Percentiles rank a stretch among this genome's conserved stretches.
These are phyloP conservation scores for Fragum sueziense DNA, from an alignment of 2,888 invertebrate genomes.

Conservation along the genomic window DNA sequence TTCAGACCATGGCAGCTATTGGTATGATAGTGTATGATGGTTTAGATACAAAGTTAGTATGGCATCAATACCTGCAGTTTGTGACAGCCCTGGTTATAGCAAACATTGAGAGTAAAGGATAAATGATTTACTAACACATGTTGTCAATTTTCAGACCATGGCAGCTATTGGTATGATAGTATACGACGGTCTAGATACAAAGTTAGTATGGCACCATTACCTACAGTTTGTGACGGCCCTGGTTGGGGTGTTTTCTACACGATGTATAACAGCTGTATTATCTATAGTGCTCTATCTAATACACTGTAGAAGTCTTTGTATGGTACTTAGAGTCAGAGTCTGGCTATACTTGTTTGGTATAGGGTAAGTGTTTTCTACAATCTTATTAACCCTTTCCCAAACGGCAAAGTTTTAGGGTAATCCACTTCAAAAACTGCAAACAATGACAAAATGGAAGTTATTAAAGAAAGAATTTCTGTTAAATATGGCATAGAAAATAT, in stretches of 20 bases:
- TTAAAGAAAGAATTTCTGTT: no score
- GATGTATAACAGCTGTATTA: conserved; percentile 93
- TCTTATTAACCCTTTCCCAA: no score
- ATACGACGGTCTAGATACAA: conserved; percentile 83
- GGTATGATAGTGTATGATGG: conserved; percentile 89
- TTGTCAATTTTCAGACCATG: conserved; percentile 70
- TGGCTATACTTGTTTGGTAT: conserved; percentile 74
- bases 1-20: conserved; percentile 81
- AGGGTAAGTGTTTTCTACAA: conserved; percentile 80
- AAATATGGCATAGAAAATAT: no score
- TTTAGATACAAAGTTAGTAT: conserved; percentile 80
- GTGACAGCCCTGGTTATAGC: no score
- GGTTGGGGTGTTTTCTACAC: conserved; percentile 88
- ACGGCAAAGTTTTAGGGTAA: no score
- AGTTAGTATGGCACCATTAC: conserved; percentile 86
- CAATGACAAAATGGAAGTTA: no score
- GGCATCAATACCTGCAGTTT: conserved; percentile 89
- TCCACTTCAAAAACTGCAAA: no score
- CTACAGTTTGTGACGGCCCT: conserved; percentile 89
- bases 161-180: conserved; percentile 87
- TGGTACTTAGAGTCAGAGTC: conserved; percentile 88
- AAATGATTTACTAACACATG: no score
- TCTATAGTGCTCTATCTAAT: conserved; percentile 91
- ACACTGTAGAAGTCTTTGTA: conserved; percentile 92
- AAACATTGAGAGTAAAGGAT: no score